phyloP scores from a whole-genome alignment of 2,888 invertebrate species.

The Coremacera marginata region DNA sequence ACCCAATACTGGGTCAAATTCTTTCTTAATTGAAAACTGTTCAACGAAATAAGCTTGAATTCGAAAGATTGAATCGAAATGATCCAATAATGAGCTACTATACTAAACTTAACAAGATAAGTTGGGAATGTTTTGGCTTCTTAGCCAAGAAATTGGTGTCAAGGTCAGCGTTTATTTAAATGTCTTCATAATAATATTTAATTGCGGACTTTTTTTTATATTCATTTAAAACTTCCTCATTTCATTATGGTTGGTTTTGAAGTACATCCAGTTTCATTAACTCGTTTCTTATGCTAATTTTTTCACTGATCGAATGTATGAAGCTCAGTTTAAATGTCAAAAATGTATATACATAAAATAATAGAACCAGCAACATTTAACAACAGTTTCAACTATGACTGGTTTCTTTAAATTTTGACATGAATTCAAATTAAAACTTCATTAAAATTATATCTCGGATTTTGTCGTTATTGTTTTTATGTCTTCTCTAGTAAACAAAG shows the following conservation, averaged over 20 bases:
- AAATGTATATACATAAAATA: conserved; percentile 27
- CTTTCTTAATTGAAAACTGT: no score
- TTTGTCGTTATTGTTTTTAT: neutral
- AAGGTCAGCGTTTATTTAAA: neutral
- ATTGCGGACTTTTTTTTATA: no score
- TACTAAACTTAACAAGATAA: no score
- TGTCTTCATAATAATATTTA: no score
- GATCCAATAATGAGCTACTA: no score
- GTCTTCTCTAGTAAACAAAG: conserved; percentile 17
- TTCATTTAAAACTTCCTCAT: no score
- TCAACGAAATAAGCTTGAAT: no score
- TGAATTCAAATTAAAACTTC: conserved; percentile 47
- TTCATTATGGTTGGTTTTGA: neutral
- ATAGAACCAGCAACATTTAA: neutral
- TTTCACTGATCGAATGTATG: neutral
- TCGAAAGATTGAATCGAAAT: no score
- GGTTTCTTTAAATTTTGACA: neutral
- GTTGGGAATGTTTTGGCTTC: no score
- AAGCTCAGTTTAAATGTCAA: conserved; percentile 11
- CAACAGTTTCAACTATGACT: conserved; percentile 4
- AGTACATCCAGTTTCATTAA: conserved; percentile 7
- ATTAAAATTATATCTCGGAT: conserved; percentile 39
- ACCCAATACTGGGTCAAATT: no score
- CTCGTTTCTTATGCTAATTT: conserved; percentile 1
- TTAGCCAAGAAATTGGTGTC: no score